phyloP scores from a whole-genome alignment of 2,797 vertebrate genomes.

The Anguilla marmorata region DNA sequence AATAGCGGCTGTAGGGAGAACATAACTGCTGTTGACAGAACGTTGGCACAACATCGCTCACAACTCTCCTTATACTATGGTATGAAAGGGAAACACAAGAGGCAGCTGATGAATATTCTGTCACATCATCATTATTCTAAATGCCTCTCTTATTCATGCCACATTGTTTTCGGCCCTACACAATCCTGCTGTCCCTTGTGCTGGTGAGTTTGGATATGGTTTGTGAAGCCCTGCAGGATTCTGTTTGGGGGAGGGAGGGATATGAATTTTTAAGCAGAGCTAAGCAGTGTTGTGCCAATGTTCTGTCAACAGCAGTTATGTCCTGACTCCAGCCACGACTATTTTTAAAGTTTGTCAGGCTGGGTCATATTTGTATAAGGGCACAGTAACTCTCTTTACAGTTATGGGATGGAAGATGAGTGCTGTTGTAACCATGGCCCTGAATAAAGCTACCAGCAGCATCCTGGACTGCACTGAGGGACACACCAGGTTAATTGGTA shows the following conservation, averaged over 20 bases:
- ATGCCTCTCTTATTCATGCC: too few relatives aligned
- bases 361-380: neutral
- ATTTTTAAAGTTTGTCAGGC: neutral
- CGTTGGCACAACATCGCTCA: neutral
- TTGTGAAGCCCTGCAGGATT: neutral
- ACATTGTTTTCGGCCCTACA: neutral
- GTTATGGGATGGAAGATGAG: neutral
- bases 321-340: neutral
- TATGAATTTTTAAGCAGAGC: neutral
- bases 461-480: neutral
- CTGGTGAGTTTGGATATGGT: neutral
- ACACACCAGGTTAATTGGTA: neutral
- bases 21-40: neutral
- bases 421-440: neutral
- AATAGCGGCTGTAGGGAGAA: neutral
- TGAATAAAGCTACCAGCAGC: neutral
- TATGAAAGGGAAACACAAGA: neutral
- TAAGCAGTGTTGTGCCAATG: neutral
- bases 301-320: neutral
- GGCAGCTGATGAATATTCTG: neutral
- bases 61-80: neutral
- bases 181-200: neutral
- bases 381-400: neutral
- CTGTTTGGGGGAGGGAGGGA: neutral
- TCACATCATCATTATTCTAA: neutral